phyloP scores from a whole-genome alignment of 1,140 invertebrate species.

The Phortica variegata region DNA sequence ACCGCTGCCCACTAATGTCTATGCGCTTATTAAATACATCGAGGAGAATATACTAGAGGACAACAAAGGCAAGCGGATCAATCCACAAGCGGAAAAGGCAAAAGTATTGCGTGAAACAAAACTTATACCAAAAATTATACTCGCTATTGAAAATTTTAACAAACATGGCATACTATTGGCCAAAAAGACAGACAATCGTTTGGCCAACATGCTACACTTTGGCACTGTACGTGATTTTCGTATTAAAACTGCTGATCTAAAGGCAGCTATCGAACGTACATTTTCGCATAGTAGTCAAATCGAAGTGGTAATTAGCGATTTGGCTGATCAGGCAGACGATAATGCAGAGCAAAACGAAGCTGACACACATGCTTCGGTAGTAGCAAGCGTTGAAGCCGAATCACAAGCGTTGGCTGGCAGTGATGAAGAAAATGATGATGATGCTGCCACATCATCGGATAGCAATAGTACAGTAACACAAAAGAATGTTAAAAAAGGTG shows the following conservation, averaged over 20 bases:
- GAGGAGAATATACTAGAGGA: conserved; percentile 58
- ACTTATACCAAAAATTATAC: conserved; percentile 62
- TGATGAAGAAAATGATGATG: background rate
- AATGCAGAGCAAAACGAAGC: conserved; percentile 2
- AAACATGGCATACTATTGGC: conserved; percentile 62
- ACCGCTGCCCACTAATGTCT: conserved; percentile 60
- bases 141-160: conserved; percentile 64
- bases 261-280: conserved; percentile 58
- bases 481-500: no score
- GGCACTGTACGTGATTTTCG: conserved; percentile 63
- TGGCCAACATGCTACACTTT: conserved; percentile 61
- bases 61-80: conserved; percentile 30
- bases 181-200: conserved; percentile 62
- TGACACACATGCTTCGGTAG: background rate
- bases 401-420: background rate
- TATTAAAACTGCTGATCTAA: conserved; percentile 58
- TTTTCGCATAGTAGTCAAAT: conserved; percentile 39
- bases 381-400: background rate
- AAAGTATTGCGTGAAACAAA: conserved; percentile 64
- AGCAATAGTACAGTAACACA: no score
- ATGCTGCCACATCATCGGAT: background rate
- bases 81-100: conserved; percentile 58
- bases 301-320: conserved; percentile 24
- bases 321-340: conserved; percentile 11
- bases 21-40: conserved; percentile 61